Evolutionary conservation across 2,888 invertebrate genomes (phyloP).

Genomic region (Latheticus oryzae): DNA sequence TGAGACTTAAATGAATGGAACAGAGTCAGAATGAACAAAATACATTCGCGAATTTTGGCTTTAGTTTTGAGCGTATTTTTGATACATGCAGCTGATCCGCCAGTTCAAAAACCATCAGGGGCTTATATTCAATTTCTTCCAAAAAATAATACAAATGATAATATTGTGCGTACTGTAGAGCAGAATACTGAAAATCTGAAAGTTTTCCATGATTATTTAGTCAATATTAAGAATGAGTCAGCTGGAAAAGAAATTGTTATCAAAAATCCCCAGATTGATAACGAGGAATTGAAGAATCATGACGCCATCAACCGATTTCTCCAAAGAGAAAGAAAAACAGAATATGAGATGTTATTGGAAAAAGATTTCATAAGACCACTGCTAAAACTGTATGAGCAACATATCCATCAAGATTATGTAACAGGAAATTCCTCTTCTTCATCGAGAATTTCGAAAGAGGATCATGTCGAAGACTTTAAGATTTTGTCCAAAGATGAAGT

Average conservation of each 20-base stretch:
- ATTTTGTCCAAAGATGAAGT: slow-evolving; percentile 56
- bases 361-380: slow-evolving; percentile 62
- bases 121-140: slow-evolving; percentile 47
- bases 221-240: slow-evolving; percentile 49
- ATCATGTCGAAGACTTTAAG: slow-evolving; percentile 55
- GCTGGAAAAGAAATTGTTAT: slow-evolving; percentile 12
- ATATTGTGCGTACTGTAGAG: slow-evolving; percentile 29
- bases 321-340: slow-evolving; percentile 56
- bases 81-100: slow-evolving; percentile 64
- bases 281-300: slow-evolving; percentile 35
- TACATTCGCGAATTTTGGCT: slow-evolving; percentile 63
- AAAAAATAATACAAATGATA: slow-evolving; percentile 11
- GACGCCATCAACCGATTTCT: slow-evolving; percentile 55
- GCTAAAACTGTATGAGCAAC: slow-evolving; percentile 57
- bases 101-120: slow-evolving; percentile 54
- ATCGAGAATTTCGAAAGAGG: slow-evolving; percentile 58
- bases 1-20: slow-evolving; percentile 53
- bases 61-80: slow-evolving; percentile 63
- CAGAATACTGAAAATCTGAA: slow-evolving; percentile 50
- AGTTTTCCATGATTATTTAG: slow-evolving; percentile 53
- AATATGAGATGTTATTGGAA: slow-evolving; percentile 60
- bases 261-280: slow-evolving; percentile 11
- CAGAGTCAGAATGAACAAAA: slow-evolving; percentile 61
- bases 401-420: slow-evolving; percentile 50
- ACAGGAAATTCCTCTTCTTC: slow-evolving; percentile 46